Evolutionary conservation across 1,140 invertebrate species (phyloP).

Genomic region (Alviniconcha marisindica): DNA sequence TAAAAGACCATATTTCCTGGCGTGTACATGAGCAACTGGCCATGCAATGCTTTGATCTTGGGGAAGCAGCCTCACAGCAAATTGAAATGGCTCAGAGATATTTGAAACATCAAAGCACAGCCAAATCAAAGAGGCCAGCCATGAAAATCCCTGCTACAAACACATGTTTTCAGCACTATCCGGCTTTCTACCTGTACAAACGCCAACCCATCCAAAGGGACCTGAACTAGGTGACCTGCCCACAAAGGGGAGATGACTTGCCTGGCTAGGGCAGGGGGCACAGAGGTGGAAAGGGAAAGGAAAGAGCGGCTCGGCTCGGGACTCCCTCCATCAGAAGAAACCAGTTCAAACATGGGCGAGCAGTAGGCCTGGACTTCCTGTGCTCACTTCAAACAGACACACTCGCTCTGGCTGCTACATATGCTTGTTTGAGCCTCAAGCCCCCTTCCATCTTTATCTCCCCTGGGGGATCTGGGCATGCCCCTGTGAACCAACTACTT

Average conservation of each 20-base stretch:
- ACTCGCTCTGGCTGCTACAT: neutral
- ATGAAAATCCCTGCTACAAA: conserved; percentile 41
- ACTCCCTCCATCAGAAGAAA: conserved; percentile 10
- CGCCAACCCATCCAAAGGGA: conserved; percentile 26
- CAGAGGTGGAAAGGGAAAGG: neutral
- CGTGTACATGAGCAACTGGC: conserved; percentile 14
- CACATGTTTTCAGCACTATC: conserved; percentile 40
- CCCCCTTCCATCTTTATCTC: neutral
- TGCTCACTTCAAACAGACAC: conserved; percentile 18
- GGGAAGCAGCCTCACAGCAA: conserved; percentile 20
- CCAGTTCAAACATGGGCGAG: neutral
- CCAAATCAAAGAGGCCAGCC: conserved; percentile 26
- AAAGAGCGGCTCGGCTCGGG: neutral
- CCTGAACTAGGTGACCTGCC: conserved; percentile 42
- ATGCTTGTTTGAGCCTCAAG: conserved; percentile 2
- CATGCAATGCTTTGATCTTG: conserved; percentile 33
- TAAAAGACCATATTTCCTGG: conserved; percentile 21
- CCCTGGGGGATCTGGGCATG: too few species aligned
- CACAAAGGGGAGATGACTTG: conserved; percentile 31
- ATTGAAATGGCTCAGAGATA: conserved; percentile 31
- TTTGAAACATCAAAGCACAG: conserved; percentile 35
- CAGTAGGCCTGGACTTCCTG: conserved; percentile 1
- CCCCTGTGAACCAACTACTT: too few species aligned
- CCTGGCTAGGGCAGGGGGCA: neutral
- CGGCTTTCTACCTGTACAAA: conserved; percentile 37